Base-by-base conservation (phyloP, 2,888 invertebrate species). In the Drosophila eohydei region DNA sequence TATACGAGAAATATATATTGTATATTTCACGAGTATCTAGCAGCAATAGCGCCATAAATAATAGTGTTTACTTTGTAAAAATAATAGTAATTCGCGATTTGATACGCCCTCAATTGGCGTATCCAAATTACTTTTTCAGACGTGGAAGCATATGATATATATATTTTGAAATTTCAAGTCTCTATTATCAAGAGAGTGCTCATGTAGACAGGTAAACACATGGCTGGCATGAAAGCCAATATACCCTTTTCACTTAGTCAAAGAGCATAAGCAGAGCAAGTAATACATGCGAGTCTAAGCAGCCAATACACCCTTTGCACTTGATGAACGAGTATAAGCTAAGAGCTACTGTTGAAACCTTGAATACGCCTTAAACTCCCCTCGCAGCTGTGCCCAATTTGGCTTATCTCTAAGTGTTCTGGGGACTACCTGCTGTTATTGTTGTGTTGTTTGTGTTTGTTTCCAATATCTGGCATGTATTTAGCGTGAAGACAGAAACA, bases 351-450 rank as follows among this genome's bases (percentile, higher is more conserved):
- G 32, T 16, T 30, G 48, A 32, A 40, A 12, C 51, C 41, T 50
- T 38, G 26, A 34, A 64, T 51, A 79, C 59, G 36, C 59, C 34
- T 40, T n/a, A 21, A 16, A 40, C 64, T 40, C 40, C 21, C 61
- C 75, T 70, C 75, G 64, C 16, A 46, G 32, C 32, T 26, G 6
- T 56, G 61, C 54, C 21, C 38, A 38, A 21, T 21, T 44, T 11
- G 16, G 30, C 64, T 79, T 79, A 76, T 77, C 77, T 44, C 48
- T 11, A 40, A 57, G 52, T 46, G 38, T 62, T 63, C 14, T 46
- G 28, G 9, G 54, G 16, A 30, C 54, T 40, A 46, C 55, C 51
- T 43, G 41, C 4, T 14, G 4, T 14, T 44, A 5, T 46, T 43
- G 34, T 21, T 26, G 34, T 34, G 44, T 21, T 56, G 44, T 26